Conservation (phyloP, 2,113 vertebrate genomes). For the Coptodon rendalli region DNA sequence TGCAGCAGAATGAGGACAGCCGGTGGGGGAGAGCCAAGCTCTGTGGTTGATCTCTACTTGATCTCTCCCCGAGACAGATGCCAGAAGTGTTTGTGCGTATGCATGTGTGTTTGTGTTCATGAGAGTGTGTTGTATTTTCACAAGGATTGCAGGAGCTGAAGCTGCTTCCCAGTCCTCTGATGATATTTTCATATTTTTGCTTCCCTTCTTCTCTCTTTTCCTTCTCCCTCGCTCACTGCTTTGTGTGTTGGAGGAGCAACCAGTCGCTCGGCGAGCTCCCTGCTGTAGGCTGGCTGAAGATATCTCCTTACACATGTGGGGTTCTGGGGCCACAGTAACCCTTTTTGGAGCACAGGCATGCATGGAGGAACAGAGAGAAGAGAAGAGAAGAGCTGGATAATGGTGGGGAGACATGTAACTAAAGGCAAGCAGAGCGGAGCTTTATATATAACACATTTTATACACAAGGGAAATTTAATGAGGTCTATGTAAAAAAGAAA, state of each 20-base stretch:
- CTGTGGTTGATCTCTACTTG: slow-evolving; percentile 29
- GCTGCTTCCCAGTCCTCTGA: slow-evolving; percentile 38
- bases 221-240: slow-evolving; percentile 2
- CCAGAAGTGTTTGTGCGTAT: slow-evolving; percentile 32
- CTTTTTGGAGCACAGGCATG: slow-evolving; percentile 45
- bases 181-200: slow-evolving; percentile 46
- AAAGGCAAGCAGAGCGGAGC: not conserved
- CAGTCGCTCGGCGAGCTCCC: slow-evolving; percentile 10
- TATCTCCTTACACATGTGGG: slow-evolving; percentile 64
- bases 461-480: not conserved
- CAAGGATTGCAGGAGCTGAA: slow-evolving; percentile 20
- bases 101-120: not conserved
- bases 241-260: slow-evolving; percentile 8
- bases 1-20: not conserved
- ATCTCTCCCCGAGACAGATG: slow-evolving; percentile 42
- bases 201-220: slow-evolving; percentile 17
- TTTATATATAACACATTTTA: not conserved
- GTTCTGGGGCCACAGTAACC: slow-evolving; percentile 29
- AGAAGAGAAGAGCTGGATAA: not conserved
- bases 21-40: not conserved
- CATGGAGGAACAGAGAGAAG: slow-evolving; percentile 41
- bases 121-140: slow-evolving; percentile 37
- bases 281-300: slow-evolving; percentile 31
- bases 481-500: not conserved
- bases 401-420: not conserved